Conservation (phyloP, 2,797 vertebrate genomes). For the Sphenopsis melanotis region DNA sequence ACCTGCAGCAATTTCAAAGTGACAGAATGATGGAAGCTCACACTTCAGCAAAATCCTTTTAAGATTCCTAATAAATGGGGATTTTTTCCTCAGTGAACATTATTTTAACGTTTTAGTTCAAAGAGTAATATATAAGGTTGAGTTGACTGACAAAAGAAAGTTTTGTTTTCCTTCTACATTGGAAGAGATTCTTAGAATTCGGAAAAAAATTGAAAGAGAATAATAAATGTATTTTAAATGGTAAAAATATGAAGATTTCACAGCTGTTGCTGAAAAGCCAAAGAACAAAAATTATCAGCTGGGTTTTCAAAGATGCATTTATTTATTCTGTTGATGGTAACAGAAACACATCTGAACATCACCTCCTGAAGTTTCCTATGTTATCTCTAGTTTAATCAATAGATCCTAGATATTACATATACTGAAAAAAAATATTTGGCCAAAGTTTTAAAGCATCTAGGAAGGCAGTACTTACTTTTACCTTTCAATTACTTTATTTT, state of each 20-base stretch:
- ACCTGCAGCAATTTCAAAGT: not conserved
- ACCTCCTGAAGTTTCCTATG: not conserved
- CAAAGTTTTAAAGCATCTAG: not conserved
- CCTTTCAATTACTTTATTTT: not conserved
- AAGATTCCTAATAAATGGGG: not conserved
- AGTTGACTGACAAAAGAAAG: not conserved
- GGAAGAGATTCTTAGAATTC: not conserved
- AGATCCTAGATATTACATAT: not conserved
- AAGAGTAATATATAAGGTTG: not conserved
- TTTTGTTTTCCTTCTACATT: not conserved
- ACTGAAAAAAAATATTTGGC: not conserved
- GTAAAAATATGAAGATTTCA: not conserved
- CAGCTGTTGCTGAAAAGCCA: not conserved
- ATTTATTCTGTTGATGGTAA: not conserved
- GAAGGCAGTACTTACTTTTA: not conserved
- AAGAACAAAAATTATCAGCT: not conserved
- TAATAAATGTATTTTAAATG: not conserved
- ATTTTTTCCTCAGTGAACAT: not conserved
- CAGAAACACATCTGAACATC: not conserved
- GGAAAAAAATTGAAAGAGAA: not conserved
- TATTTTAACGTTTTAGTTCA: conserved; percentile 3
- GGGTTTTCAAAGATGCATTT: not conserved
- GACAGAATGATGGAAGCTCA: conserved; percentile 8
- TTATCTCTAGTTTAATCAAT: not conserved
- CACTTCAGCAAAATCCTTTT: conserved; percentile 30